Base-by-base conservation (phyloP, 2,888 invertebrate genomes). In the Euplagia quadripunctaria region DNA sequence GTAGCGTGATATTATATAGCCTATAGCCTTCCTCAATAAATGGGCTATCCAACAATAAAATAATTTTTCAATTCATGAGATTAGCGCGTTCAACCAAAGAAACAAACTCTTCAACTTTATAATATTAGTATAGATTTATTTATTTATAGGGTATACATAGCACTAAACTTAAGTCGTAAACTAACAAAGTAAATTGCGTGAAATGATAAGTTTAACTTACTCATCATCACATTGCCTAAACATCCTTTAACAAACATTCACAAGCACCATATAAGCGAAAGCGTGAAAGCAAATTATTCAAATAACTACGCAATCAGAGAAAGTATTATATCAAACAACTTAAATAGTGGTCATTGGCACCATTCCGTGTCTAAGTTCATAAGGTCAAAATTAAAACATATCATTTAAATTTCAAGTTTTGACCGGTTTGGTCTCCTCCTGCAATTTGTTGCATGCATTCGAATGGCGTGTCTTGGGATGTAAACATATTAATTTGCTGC, bases 381-480 rank as follows among this genome's bases (percentile, higher is more conserved):
- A 69, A 74, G 82, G 75, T 82, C 66, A 74, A 4, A 41, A 17
- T 66, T 61, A 68, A 68, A 9, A n/a, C 16, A 11, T 16, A 55
- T n/a, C 51, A 66, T 6, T 65, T 42, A 69, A 79, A 76, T 80
- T 74, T 76, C 80, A 77, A 69, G 71, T 75, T 68, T 68, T 55
- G 55, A 58, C 66, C 9, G 74, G 73, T 71, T 71, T n/a, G 43
- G 4, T 55, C 83, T 68, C 73, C 73, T 58, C n/a, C 52, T 68
- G 83, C 66, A 14, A 70, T 74, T 73, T 49, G 42, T 76, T 41
- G 11, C 20, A 31, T 66, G 7, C 14, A 4, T 70, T 42, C 9
- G 20, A 17, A 70, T 64, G 58, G 63, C 70, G 71, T 31, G 58
- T 73, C 79, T 74, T 74, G 12, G 14, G 12, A 69, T 17, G 61